Evolutionary conservation across 2,113 vertebrate genomes (phyloP).

Genomic region (Spea bombifrons): DNA sequence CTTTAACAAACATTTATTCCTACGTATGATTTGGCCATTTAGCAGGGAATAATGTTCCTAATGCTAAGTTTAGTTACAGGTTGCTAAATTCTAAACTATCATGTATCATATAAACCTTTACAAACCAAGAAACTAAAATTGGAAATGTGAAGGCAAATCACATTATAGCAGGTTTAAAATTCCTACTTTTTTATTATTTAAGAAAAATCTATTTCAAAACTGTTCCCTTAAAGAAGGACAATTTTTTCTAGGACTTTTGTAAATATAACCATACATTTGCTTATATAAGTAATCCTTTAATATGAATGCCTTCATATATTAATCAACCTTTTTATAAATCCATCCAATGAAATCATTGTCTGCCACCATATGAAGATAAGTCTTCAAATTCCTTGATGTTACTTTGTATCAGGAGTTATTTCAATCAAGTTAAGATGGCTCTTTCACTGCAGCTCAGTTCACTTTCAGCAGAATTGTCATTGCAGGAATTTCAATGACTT

Average conservation of each 20-base stretch:
- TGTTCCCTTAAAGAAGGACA: constrained; percentile 44
- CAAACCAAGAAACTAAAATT: constrained; percentile 9
- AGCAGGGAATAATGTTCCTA: no score
- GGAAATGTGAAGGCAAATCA: constrained; percentile 25
- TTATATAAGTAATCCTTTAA: constrained; percentile 46
- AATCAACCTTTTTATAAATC: constrained; percentile 47
- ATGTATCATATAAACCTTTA: not conserved
- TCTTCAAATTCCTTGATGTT: constrained; percentile 46
- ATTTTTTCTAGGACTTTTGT: constrained; percentile 41
- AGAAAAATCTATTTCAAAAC: constrained; percentile 42
- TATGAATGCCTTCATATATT: constrained; percentile 43
- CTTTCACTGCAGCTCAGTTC: constrained; percentile 31
- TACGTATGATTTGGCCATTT: no score
- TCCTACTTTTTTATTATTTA: constrained; percentile 41
- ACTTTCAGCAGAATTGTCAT: constrained; percentile 41
- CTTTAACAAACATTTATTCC: no score
- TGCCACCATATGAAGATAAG: constrained; percentile 46
- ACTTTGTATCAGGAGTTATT: constrained; percentile 45
- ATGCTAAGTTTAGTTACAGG: no score
- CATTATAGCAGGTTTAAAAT: constrained; percentile 20
- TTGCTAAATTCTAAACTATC: not conserved
- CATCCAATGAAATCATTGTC: constrained; percentile 38
- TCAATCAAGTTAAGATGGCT: constrained; percentile 46
- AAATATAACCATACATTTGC: constrained; percentile 48
- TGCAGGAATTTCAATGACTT: constrained; percentile 43